phyloP scores from a whole-genome alignment of 2,113 vertebrate species.

The Pluvialis apricaria region DNA sequence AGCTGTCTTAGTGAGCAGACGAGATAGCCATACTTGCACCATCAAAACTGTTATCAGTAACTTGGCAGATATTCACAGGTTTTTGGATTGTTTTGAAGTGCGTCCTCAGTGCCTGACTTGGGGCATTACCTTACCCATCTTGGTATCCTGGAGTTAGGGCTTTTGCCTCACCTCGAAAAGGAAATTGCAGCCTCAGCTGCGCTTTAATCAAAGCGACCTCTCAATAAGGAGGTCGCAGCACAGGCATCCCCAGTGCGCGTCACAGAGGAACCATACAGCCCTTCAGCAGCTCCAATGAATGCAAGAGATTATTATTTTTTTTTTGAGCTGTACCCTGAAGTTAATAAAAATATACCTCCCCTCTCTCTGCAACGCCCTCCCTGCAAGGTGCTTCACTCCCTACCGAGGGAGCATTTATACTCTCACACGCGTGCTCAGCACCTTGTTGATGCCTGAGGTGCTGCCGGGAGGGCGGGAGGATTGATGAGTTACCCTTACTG shows the following conservation, averaged over 20 bases:
- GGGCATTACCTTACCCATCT: not conserved
- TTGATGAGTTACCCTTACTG: not conserved
- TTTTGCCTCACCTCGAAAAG: not conserved
- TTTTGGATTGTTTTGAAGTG: not conserved
- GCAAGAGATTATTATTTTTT: not conserved
- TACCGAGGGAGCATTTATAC: not conserved
- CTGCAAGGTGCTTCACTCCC: not conserved
- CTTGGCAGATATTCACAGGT: not conserved
- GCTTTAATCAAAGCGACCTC: not conserved
- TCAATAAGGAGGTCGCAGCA: not conserved
- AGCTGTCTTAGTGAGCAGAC: not conserved
- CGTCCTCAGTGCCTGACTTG: accelerated
- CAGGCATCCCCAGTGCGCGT: accelerated
- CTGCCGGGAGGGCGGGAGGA: not conserved
- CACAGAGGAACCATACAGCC: not conserved
- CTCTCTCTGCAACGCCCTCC: not conserved
- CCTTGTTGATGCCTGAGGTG: not conserved
- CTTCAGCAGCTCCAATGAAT: not conserved
- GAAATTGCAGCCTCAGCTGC: not conserved
- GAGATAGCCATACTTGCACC: not conserved
- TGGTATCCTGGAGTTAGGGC: not conserved
- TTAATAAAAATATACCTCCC: not conserved
- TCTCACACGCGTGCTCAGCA: not conserved
- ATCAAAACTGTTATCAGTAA: not conserved
- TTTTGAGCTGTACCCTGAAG: not conserved